phyloP scores from a whole-genome alignment of 2,113 vertebrate genomes.

The Pedetes capensis region DNA sequence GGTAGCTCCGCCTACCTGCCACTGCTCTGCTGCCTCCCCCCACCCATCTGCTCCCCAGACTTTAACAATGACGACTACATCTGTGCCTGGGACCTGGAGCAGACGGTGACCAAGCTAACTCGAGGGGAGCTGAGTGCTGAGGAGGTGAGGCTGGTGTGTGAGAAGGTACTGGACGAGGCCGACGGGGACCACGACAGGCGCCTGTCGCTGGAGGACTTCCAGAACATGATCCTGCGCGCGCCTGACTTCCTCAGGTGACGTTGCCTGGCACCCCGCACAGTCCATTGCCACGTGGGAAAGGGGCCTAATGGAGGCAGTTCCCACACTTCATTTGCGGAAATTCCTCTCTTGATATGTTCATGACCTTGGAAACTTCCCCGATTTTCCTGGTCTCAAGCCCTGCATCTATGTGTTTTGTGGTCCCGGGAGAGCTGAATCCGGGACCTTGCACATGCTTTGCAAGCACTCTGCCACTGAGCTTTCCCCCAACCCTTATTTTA shows the following conservation, averaged over 20 bases:
- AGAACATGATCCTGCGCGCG: conserved; percentile 93
- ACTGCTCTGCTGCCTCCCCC: neutral
- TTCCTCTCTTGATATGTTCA: neutral
- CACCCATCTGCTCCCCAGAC: conserved; percentile 80
- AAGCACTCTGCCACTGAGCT: no score
- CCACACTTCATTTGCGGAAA: neutral
- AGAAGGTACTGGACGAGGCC: conserved; percentile 95
- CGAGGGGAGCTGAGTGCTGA: conserved; percentile 92
- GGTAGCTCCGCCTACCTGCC: neutral
- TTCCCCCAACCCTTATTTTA: no score
- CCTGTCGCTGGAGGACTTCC: conserved; percentile 95
- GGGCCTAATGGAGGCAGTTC: fast-evolving
- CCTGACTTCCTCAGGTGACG: conserved; percentile 97
- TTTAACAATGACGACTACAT: conserved; percentile 97
- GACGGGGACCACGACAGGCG: conserved; percentile 94
- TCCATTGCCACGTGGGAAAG: no score
- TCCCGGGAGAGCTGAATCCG: no score
- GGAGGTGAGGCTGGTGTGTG: conserved; percentile 93
- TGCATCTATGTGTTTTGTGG: no score
- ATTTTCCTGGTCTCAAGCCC: neutral
- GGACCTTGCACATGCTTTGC: no score
- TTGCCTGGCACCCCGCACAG: neutral
- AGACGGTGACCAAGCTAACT: conserved; percentile 93
- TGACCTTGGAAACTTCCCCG: neutral
- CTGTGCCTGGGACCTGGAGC: conserved; percentile 94